Base-by-base conservation (phyloP, 2,888 invertebrate species). In the Argyra leucocephala region DNA sequence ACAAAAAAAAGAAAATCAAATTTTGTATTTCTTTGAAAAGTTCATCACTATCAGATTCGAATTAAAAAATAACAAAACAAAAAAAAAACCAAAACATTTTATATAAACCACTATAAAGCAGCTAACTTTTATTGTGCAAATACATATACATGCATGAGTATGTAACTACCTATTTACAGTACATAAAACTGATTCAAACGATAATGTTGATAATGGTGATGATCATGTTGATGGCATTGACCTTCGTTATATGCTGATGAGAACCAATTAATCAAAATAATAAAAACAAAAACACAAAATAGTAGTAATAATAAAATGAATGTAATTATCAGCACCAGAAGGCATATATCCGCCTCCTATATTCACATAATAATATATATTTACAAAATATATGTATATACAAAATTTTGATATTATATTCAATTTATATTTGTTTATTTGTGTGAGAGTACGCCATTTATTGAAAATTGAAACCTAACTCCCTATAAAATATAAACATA, bases 151-250 rank as follows among this genome's bases (percentile, higher is more conserved):
- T 48, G 1, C 15, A 18, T 48, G 18, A 7, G 26, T 31, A 31
- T 6, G 31, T 10, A 10, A 6, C 7, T 37, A 37, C 15, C 5
- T 37, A 37, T 15, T 37, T 48, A 48, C 18, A 48, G 18, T n/a
- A n/a, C 15, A 48, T 18, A 48, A 48, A 5, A 15, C 18, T n/a
- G 48, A 48, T 48, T 9, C 18, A 5, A 48, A 48, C 36, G 21
- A 26, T 62, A 62, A 26, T 62, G 62, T 15, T 62, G 37, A 62
- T 62, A 18, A 64, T 64, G 24, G 48, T 61, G 62, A 59, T 62
- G 48, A 62, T 65, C 57, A 65, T 65, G 62, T 24, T 62, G 65
- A 62, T 58, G 62, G 36, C 65, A 65, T 65, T 65, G 65, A 65
- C 62, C 65, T 65, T 65, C 65, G 61, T 62, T 62, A 62, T 62